Base-by-base conservation (phyloP, 1,140 invertebrate species). In the Pinna nobilis region DNA sequence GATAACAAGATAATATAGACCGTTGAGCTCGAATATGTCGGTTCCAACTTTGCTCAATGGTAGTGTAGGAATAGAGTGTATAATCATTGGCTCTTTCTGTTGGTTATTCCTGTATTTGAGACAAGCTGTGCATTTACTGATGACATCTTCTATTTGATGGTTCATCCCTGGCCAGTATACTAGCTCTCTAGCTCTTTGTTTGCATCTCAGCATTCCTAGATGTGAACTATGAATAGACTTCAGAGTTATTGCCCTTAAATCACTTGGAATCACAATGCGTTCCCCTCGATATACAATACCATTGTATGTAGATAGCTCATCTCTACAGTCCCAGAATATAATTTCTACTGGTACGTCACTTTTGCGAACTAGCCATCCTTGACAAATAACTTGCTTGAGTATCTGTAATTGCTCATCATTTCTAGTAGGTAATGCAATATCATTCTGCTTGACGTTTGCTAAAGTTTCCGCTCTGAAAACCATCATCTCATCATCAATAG, bases 141-240 rank as follows among this genome's bases (percentile, higher is more conserved):
- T 78, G 20, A 87, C 73, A 61, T 87, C 78, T 81, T 86, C 83
- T 35, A 91, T 90, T 41, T 91, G 82, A 51, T 87, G 84, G 47
- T 80, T 79, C 76, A 91, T 89, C n/a, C 79, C 78, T 35, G 88
- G 89, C 88, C 89, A 90, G 77, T 80, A 90, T 55, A 91, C 76
- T 39, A 81, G 59, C 66, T 88, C 79, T 75, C 86, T 78, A 25
- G 89, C 88, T 66, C 81, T 70, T 47, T 77, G 70, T 72, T 85
- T 59, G 28, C 1, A 33, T 33, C 37, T 59, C 20, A 33, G 28
- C 15, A 87, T 79, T 6, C 90, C 90, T 60, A 89, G 33, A 81
- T 91, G 90, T 23, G 80, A 78, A 71, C 86, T 83, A 82, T 90
- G 89, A 51, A 90, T 74, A 51, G 72, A 71, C 18, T 83, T 63